A percentile compares a stretch with the other conserved stretches of the same genome.
phyloP scores from a whole-genome alignment of 2,888 invertebrate genomes.

The Lasioglossum malachurum region DNA sequence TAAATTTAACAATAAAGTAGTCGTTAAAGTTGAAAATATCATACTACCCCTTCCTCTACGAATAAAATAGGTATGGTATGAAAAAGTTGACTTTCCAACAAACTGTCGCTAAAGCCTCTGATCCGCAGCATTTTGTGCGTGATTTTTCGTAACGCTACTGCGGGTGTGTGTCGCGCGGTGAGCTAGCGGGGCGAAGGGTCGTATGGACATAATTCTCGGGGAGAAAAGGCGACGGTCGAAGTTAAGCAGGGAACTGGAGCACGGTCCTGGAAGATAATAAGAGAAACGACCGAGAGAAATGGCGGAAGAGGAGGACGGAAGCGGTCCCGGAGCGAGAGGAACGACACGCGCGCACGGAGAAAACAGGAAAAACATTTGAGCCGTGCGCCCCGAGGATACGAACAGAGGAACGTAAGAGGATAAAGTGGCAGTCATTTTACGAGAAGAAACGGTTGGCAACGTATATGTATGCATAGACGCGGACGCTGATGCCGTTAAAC shows the following conservation, averaged over 20 bases:
- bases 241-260: slow-evolving; percentile 39
- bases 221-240: slow-evolving; percentile 31
- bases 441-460: slow-evolving; percentile 13
- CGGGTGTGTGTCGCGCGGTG: neutral
- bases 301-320: slow-evolving; percentile 3
- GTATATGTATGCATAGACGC: neutral
- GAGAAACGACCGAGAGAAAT: slow-evolving; percentile 30
- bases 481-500: slow-evolving; percentile 8
- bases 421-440: slow-evolving; percentile 15
- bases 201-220: slow-evolving; percentile 23
- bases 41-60: no score
- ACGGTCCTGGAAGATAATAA: slow-evolving; percentile 18
- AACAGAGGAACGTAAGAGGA: slow-evolving; percentile 1
- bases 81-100: neutral
- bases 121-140: neutral
- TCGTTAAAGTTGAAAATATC: no score
- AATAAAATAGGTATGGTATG: no score
- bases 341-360: slow-evolving; percentile 8
- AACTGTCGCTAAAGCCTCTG: neutral
- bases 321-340: neutral
- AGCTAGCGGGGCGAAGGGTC: slow-evolving; percentile 17
- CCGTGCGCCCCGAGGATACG: neutral
- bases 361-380: slow-evolving; percentile 40
- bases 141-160: neutral
- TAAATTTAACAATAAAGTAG: no score